Evolutionary conservation across 2,797 vertebrate species (phyloP).

Genomic region (Anas capensis): DNA sequence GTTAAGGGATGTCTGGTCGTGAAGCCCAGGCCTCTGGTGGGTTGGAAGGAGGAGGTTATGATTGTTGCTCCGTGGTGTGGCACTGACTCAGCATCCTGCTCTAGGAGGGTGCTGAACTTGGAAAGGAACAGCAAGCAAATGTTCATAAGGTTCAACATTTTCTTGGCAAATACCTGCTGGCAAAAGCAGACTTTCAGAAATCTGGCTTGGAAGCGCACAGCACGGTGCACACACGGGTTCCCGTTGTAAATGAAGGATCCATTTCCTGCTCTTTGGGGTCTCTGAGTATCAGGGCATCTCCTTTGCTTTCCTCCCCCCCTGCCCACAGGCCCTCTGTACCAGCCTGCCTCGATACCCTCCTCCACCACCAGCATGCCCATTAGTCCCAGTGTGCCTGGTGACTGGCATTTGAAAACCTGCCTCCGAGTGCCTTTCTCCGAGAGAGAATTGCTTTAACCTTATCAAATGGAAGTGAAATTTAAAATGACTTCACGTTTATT

Average conservation of each 20-base stretch:
- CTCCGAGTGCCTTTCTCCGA: neutral
- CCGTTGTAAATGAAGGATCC: neutral
- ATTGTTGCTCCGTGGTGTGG: neutral
- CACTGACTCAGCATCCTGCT: fast-evolving
- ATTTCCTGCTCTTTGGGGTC: neutral
- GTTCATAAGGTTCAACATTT: neutral
- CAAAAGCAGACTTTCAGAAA: neutral
- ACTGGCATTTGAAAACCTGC: neutral
- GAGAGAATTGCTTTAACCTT: slow-evolving; percentile 63
- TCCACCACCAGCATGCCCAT: neutral
- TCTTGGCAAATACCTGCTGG: neutral
- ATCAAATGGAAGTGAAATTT: slow-evolving; percentile 59
- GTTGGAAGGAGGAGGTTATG: neutral
- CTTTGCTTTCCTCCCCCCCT: neutral
- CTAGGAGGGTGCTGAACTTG: neutral
- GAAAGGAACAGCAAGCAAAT: neutral
- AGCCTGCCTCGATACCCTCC: neutral
- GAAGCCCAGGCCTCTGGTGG: neutral
- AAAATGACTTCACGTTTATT: slow-evolving; percentile 61
- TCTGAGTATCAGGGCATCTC: neutral
- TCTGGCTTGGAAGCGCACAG: neutral
- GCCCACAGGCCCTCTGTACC: neutral
- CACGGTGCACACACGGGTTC: neutral
- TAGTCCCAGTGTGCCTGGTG: neutral
- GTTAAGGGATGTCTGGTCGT: fast-evolving